phyloP scores from a whole-genome alignment of 2,888 invertebrate species.

The Sinodicranocentrus sp. region DNA sequence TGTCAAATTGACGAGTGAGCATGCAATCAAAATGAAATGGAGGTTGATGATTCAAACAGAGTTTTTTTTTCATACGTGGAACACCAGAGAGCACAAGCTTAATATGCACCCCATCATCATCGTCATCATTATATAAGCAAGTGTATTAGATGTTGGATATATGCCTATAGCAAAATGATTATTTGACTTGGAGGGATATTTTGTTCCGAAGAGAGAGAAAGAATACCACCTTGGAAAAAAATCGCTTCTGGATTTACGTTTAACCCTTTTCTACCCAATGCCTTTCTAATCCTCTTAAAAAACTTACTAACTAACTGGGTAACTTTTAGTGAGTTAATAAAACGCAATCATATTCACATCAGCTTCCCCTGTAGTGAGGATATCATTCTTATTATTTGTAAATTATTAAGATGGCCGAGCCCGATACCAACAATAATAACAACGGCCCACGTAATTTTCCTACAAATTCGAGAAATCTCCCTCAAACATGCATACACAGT shows the following conservation, averaged over 20 bases:
- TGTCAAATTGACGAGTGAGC: conserved; percentile 59
- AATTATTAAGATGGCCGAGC: conserved; percentile 22
- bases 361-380: background rate
- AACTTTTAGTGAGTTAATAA: background rate
- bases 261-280: background rate
- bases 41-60: background rate
- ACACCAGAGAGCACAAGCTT: no score
- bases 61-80: conserved; percentile 4
- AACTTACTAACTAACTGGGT: conserved; percentile 12
- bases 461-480: background rate
- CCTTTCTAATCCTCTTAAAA: conserved; percentile 16
- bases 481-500: conserved; percentile 1
- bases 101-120: background rate
- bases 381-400: conserved; percentile 25
- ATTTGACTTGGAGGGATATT: background rate
- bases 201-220: background rate
- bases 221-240: conserved; percentile 17
- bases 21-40: conserved; percentile 31
- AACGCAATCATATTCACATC: conserved; percentile 14
- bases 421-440: conserved; percentile 25
- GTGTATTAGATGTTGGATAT: background rate
- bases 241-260: conserved; percentile 20
- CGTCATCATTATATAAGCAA: conserved; percentile 3
- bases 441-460: conserved; percentile 17
- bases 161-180: background rate